phyloP scores from a whole-genome alignment of 2,113 vertebrate genomes.

The Xenotilapia flavipinnis region DNA sequence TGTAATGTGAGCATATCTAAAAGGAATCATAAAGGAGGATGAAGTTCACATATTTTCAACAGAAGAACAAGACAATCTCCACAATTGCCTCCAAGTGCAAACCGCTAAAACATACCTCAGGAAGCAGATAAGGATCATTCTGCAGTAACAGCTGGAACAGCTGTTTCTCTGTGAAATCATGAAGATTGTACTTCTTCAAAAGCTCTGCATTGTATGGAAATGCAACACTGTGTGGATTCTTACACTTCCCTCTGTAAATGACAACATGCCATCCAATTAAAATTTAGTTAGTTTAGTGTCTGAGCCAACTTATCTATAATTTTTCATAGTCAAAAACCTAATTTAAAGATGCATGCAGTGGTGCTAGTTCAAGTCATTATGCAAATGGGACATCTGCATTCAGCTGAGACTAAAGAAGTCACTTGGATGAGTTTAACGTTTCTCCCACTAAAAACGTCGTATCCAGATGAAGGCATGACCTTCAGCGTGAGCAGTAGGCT shows the following conservation, averaged over 20 bases:
- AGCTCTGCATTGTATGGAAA: constrained; percentile 33
- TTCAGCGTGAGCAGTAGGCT: not conserved
- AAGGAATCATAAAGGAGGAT: not conserved
- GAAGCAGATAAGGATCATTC: constrained; percentile 69
- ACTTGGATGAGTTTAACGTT: not conserved
- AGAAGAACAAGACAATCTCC: not conserved
- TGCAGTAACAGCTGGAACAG: constrained; percentile 72
- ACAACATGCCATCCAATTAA: not conserved
- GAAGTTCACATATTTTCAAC: not conserved
- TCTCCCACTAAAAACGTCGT: not conserved
- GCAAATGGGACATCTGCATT: not conserved
- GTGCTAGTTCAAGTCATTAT: not conserved
- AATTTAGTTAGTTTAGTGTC: not conserved
- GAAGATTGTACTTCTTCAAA: constrained; percentile 29
- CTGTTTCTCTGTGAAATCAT: constrained; percentile 44
- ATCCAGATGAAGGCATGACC: not conserved
- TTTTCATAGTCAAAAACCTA: fast-evolving
- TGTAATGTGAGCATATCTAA: constrained; percentile 73
- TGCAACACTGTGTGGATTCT: constrained; percentile 51
- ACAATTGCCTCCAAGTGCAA: not conserved
- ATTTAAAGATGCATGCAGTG: fast-evolving
- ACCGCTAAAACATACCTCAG: constrained; percentile 55
- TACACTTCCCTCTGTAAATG: constrained; percentile 64
- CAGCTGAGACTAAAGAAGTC: not conserved
- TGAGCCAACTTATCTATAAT: fast-evolving